Conservation (phyloP, 37 sponge, comb jelly and placozoan genomes). For the Beroe ovata region DNA sequence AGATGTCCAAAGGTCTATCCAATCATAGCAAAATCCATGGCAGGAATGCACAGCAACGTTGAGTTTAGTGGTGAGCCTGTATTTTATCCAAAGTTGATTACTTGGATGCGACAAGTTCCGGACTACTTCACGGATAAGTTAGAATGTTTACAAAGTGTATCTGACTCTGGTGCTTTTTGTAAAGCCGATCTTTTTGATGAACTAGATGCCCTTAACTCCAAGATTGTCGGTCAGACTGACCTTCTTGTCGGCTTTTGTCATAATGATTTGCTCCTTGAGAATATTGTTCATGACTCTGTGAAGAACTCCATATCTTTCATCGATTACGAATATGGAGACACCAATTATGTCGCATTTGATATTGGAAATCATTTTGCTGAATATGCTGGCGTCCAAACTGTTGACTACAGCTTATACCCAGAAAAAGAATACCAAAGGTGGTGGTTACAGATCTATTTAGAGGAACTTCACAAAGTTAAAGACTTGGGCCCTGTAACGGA, state of each 20-base stretch:
- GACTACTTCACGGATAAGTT: slow-evolving; percentile 41
- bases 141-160: background rate
- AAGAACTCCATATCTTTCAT: slow-evolving; percentile 75
- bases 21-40: slow-evolving; percentile 71
- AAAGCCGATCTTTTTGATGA: slow-evolving; percentile 11
- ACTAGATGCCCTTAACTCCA: slow-evolving; percentile 12
- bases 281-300: slow-evolving; percentile 73
- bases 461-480: slow-evolving; percentile 69
- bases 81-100: background rate
- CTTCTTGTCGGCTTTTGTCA: slow-evolving; percentile 84
- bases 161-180: no score
- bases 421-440: slow-evolving; percentile 74
- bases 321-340: slow-evolving; percentile 89
- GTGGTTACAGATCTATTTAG: slow-evolving; percentile 78
- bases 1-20: slow-evolving; percentile 64
- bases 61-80: background rate
- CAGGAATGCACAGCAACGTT: slow-evolving; percentile 71
- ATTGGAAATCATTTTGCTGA: slow-evolving; percentile 90
- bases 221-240: slow-evolving; percentile 22
- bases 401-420: slow-evolving; percentile 82
- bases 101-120: slow-evolving; percentile 29
- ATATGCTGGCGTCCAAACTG: slow-evolving; percentile 81
- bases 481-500: slow-evolving; percentile 36
- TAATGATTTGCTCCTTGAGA: slow-evolving; percentile 80
- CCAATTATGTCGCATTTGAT: slow-evolving; percentile 81